Conservation (phyloP, 2,113 vertebrate species). For the Poecilia latipinna region DNA sequence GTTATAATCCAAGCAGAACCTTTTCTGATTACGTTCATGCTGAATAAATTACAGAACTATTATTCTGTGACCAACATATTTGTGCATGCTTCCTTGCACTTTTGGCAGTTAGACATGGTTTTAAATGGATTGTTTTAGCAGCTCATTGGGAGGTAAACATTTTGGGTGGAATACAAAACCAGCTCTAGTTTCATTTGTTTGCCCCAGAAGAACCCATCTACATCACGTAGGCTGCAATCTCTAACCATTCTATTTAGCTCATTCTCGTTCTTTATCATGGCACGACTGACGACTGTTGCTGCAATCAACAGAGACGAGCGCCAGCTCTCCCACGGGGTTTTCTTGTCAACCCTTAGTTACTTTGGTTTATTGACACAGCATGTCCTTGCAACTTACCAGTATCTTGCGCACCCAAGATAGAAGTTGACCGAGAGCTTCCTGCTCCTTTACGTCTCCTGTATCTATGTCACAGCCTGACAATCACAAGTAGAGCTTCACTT, state of each 20-base stretch:
- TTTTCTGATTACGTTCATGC: not conserved
- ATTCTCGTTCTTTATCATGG: not conserved
- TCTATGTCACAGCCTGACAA: constrained; percentile 67
- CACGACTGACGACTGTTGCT: constrained; percentile 1
- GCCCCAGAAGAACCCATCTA: constrained; percentile 5
- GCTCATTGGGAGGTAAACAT: not conserved
- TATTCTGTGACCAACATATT: not conserved
- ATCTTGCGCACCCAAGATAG: constrained; percentile 72
- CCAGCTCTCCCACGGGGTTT: constrained; percentile 19
- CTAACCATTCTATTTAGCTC: not conserved
- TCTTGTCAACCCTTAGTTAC: constrained; percentile 35
- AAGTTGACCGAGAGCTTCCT: constrained; percentile 59
- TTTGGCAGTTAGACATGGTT: not conserved
- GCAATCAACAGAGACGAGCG: constrained; percentile 12
- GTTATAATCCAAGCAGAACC: constrained; percentile 1
- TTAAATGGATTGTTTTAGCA: not conserved
- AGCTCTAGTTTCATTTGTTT: constrained; percentile 1
- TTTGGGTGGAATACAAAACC: not conserved
- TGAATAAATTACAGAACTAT: constrained; percentile 17
- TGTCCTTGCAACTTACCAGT: constrained; percentile 28
- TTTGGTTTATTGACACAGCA: constrained; percentile 22
- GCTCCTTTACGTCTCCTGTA: constrained; percentile 52
- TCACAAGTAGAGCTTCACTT: constrained; percentile 61
- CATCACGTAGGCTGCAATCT: not conserved
- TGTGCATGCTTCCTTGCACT: not conserved